phyloP scores from a whole-genome alignment of 2,797 vertebrate genomes.

The Xenopus petersii region DNA sequence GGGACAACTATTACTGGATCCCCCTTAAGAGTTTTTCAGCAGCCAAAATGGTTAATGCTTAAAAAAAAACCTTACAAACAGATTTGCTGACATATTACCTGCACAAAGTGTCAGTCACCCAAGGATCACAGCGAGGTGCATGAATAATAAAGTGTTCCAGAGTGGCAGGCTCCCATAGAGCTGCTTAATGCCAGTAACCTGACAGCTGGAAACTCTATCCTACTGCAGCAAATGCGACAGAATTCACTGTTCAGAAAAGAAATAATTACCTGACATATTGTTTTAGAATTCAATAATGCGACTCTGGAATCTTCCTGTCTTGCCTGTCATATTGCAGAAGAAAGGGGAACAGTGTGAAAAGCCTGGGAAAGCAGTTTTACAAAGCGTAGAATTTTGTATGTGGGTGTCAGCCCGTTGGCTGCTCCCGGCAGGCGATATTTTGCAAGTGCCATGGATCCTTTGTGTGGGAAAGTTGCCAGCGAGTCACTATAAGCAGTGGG shows the following conservation, averaged over 20 bases:
- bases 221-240: neutral
- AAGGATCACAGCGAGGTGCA: neutral
- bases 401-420: conserved; percentile 2
- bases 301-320: neutral
- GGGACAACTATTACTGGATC: too few relatives aligned
- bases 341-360: neutral
- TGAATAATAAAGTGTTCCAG: neutral
- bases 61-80: too few relatives aligned
- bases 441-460: conserved; percentile 1
- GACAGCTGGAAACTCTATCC: neutral
- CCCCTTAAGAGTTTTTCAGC: too few relatives aligned
- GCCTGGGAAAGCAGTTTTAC: neutral
- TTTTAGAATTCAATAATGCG: neutral
- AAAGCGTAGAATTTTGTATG: neutral
- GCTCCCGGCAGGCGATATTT: neutral
- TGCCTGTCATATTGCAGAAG: neutral
- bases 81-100: neutral
- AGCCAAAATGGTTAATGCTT: too few relatives aligned
- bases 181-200: conserved; percentile 1
- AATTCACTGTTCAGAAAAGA: neutral
- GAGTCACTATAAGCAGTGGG: neutral
- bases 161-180: neutral
- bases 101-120: neutral
- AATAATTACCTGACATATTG: conserved; percentile 14
- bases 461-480: neutral